These are phyloP conservation scores for Poeciliopsis turrubarensis DNA, from an alignment of 2,113 vertebrate species.

Conservation along the genomic window DNA sequence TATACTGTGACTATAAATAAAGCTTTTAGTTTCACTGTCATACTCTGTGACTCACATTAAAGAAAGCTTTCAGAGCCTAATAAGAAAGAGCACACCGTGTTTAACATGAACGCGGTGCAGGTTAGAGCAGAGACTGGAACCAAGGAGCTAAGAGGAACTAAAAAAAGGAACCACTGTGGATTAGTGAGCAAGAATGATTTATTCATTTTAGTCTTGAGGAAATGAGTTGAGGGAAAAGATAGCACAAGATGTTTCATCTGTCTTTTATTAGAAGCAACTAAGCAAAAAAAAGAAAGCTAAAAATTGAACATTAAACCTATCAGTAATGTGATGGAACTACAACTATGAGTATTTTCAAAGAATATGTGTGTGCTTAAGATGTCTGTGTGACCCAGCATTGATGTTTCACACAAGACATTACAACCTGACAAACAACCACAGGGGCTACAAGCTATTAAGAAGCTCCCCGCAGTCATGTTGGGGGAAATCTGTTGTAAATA, in stretches of 20 bases:
- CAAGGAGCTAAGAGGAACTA: conserved; percentile 7
- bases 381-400: conserved; percentile 37
- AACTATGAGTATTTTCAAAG: conserved; percentile 15
- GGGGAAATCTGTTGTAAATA: conserved; percentile 35
- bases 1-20: conserved; percentile 50
- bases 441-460: conserved; percentile 36
- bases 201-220: neutral
- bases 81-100: conserved; percentile 16
- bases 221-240: neutral
- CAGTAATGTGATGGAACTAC: neutral
- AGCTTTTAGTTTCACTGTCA: conserved; percentile 7
- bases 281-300: neutral
- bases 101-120: conserved; percentile 26
- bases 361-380: conserved; percentile 39
- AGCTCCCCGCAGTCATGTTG: conserved; percentile 38
- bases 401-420: conserved; percentile 53
- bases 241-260: neutral
- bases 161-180: conserved; percentile 43
- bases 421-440: conserved; percentile 39
- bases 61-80: conserved; percentile 10
- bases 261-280: neutral
- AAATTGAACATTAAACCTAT: neutral
- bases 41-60: conserved; percentile 6
- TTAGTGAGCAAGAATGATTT: conserved; percentile 5
- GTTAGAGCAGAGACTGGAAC: conserved; percentile 6